Evolutionary conservation across 2,888 invertebrate species (phyloP), one percentile per base, ranked within the genome.

Genomic region (Raillietiella orientalis): DNA sequence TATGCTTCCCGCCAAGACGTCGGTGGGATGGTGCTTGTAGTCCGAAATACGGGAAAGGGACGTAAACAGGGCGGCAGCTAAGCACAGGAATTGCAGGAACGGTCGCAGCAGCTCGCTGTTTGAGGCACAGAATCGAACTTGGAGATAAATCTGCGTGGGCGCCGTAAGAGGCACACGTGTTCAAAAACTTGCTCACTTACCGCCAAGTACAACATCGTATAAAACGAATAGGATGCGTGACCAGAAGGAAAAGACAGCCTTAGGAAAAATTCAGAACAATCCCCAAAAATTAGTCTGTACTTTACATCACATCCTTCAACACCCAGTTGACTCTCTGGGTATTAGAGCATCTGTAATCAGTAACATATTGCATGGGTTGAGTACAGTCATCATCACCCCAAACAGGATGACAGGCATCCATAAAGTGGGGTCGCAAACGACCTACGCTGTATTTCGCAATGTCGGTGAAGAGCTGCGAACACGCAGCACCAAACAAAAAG

Each of bases 1-100:
- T 19, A 53, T 28, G 13, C 44, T 41, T 1, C 93, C 93, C 26
- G 64, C 64, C 16, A 90, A 52, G 3, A 90, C 90, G 48, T 93
- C 93, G 39, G 75, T 82, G 77, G 84, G 87, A 43, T 93, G 90
- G 47, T 93, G 90, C 45, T 90, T 90, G 55, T 90, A 79, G 52
- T 93, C 75, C 2, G 77, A 77, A 19, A 93, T 62, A 17, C 90
- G 58, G 2, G 77, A 69, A 52, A 87, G 57, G n/a, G 70, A 66
- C 6, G 75, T 75, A 45, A 62, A 72, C 60, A 71, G 66, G 16
- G 82, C 67, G 45, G 72, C 52, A 46, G 65, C 54, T 32, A 87
- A 50, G 27, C 71, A 59, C 8, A 65, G 35, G 41, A 71, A 64
- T 50, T 93, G 90, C 26, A 82, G 47, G n/a, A 66, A 58, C 41